Conservation (phyloP, 2,797 vertebrate genomes). For the Argya squamiceps region DNA sequence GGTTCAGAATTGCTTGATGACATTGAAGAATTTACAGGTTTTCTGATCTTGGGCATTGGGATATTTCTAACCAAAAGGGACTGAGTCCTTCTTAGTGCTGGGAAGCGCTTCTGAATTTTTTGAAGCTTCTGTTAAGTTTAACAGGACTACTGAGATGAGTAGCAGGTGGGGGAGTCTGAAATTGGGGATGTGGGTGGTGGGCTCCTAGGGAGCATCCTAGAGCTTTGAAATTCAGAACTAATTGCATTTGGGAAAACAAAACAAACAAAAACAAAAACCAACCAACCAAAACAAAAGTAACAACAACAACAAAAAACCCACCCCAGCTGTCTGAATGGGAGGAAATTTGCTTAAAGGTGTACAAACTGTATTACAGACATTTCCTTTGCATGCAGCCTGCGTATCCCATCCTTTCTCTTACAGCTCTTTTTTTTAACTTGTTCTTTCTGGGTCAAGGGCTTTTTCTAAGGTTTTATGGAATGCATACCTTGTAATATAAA, state of each 20-base stretch:
- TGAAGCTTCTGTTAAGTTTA: neutral
- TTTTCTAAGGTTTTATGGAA: constrained; percentile 11
- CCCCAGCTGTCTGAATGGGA: neutral
- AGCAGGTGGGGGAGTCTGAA: neutral
- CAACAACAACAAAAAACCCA: neutral
- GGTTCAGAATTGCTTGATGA: neutral
- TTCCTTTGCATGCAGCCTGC: neutral
- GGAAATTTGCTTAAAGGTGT: neutral
- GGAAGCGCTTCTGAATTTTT: neutral
- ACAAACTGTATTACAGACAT: neutral
- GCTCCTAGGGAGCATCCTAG: neutral
- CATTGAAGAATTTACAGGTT: neutral
- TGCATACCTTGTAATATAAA: neutral
- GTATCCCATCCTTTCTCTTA: neutral
- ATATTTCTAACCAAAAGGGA: neutral
- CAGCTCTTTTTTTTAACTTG: neutral
- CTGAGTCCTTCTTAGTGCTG: neutral
- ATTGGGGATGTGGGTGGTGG: fast-evolving
- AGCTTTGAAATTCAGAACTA: neutral
- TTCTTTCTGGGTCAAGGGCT: neutral
- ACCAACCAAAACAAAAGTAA: no score
- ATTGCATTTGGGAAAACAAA: neutral
- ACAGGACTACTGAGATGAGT: neutral
- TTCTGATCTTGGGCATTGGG: neutral
- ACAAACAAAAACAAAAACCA: neutral